phyloP scores from a whole-genome alignment of 1,140 invertebrate species.

The Leucophenga varia region DNA sequence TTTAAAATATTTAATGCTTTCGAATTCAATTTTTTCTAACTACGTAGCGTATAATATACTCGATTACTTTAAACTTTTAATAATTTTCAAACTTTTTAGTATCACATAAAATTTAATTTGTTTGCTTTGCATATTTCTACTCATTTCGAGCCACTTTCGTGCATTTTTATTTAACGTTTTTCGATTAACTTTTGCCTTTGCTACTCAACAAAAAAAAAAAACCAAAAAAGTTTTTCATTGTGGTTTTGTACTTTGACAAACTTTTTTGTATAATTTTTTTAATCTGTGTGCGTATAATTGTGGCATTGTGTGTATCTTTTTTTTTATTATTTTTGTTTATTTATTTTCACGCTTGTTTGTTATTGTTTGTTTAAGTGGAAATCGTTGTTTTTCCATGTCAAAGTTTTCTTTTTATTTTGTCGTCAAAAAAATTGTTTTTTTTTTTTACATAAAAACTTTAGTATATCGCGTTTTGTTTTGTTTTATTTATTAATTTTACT shows the following conservation, averaged over 20 bases:
- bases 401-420: conserved; percentile 42
- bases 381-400: conserved; percentile 50
- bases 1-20: no score
- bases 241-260: conserved; percentile 24
- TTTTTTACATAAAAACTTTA: no score
- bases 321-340: not conserved
- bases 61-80: no score
- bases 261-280: conserved; percentile 13
- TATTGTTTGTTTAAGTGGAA: conserved; percentile 43
- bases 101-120: conserved; percentile 55
- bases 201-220: no score
- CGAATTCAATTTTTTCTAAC: no score
- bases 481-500: no score
- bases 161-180: conserved; percentile 49
- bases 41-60: no score
- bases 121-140: conserved; percentile 30
- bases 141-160: not conserved
- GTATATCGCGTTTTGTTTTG: no score
- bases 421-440: conserved; percentile 32
- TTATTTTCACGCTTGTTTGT: conserved; percentile 5
- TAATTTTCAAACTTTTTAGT: no score
- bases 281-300: conserved; percentile 25
- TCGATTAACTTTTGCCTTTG: conserved; percentile 47
- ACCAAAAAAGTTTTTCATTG: no score
- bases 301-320: not conserved